Percentiles rank a stretch among this genome's conserved stretches.
Conservation (phyloP, 1,140 invertebrate species). For the Nephila pilipes region DNA sequence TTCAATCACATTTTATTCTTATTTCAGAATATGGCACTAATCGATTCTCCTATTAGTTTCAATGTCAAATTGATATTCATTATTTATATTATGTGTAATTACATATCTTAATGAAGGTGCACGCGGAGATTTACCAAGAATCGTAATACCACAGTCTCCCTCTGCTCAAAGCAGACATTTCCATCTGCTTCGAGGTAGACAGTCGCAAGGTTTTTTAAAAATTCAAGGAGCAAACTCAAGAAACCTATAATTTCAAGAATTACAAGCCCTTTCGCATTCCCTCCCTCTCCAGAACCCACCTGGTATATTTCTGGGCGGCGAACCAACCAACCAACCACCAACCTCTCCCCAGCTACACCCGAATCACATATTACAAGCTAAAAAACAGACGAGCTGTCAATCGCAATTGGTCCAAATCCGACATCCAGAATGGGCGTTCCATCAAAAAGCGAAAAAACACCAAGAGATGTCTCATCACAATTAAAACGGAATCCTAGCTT, state of each 20-base stretch:
- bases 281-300: constrained; percentile 9
- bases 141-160: not conserved
- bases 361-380: constrained; percentile 35
- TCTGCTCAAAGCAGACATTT: not conserved
- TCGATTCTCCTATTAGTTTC: not conserved
- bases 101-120: not conserved
- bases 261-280: not conserved
- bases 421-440: constrained; percentile 39
- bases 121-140: not conserved
- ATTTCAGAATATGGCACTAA: too few relatives aligned
- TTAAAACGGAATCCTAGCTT: constrained; percentile 40
- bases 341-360: constrained; percentile 28
- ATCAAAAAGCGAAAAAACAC: not conserved
- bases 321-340: constrained; percentile 22
- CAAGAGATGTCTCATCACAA: constrained; percentile 41
- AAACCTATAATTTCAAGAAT: constrained; percentile 36
- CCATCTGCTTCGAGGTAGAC: not conserved
- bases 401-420: constrained; percentile 55
- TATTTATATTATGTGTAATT: constrained; percentile 11
- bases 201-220: not conserved
- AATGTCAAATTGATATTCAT: constrained; percentile 22
- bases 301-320: constrained; percentile 29
- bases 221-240: constrained; percentile 14
- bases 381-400: constrained; percentile 46
- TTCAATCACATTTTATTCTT: too few relatives aligned